These are phyloP conservation scores for Epinotia ramella DNA, from an alignment of 2,888 invertebrate genomes.

Conservation along the genomic window DNA sequence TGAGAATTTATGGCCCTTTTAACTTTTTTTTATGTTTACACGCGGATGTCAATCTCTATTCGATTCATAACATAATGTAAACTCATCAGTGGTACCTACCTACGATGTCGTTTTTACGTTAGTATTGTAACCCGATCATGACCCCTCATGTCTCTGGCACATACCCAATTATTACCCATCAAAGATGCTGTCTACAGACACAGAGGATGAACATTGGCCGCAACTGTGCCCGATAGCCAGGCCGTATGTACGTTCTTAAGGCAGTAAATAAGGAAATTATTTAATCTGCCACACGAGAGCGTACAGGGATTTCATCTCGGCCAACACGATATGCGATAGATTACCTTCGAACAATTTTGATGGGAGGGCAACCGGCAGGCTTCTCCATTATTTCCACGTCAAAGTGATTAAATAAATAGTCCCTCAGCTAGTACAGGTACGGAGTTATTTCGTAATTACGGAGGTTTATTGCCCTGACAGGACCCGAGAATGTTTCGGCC, in stretches of 20 bases:
- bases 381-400: slow-evolving; percentile 81
- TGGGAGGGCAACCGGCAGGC: slow-evolving; percentile 62
- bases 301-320: slow-evolving; percentile 60
- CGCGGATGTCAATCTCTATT: neutral
- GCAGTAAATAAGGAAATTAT: slow-evolving; percentile 65
- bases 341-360: slow-evolving; percentile 67
- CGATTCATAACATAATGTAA: too few species aligned
- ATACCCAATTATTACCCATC: too few species aligned
- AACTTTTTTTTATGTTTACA: neutral
- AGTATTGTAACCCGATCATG: too few species aligned
- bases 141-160: too few species aligned
- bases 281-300: slow-evolving; percentile 60
- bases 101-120: too few species aligned
- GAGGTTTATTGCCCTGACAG: slow-evolving; percentile 76
- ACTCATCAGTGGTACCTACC: too few species aligned
- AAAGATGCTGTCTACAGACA: neutral
- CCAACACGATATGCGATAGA: slow-evolving; percentile 68
- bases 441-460: slow-evolving; percentile 83
- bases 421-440: slow-evolving; percentile 66
- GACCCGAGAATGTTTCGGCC: slow-evolving; percentile 73
- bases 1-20: neutral
- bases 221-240: slow-evolving; percentile 8
- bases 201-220: slow-evolving; percentile 12
- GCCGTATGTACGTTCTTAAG: slow-evolving; percentile 48
- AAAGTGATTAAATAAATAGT: slow-evolving; percentile 85